Evolutionary conservation across 1,140 invertebrate species (phyloP), one percentile per base, ranked within the genome.

Genomic region (Agraylea sexmaculata): DNA sequence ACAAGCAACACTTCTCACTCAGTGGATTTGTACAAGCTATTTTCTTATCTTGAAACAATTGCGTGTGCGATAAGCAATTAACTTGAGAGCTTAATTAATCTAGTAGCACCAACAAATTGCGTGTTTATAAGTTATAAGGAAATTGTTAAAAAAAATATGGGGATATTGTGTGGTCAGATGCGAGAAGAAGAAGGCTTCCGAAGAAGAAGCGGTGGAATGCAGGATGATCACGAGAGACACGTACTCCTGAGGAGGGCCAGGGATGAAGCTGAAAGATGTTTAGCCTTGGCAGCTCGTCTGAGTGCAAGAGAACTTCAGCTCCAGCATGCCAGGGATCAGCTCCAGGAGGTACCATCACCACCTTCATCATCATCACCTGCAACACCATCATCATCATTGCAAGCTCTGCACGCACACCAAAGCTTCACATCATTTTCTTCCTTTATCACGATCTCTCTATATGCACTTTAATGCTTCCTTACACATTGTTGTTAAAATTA

Each of bases 191-290:
- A 60, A 53, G 52, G 23, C 21, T 18, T 23, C 20, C 28, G 28
- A 27, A 22, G 58, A 69, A 12, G 70, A 68, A 12, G 64, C 66
- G 6, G 70, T 68, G 29, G 66, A 66, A 4, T 68, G 62, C 4
- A 64, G 86, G 47, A 75, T 1, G 89, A 93, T 56, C 69, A 86
- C 16, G 88, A 93, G 57, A 76, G 87, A 25, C 91, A 87, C 74
- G 86, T 81, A 47, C 69, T 93, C 34, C 58, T 92, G 44, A 77
- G 84, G 51, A 85, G 88, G 53, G 88, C 88, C 0, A 68, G 86
- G 22, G 88, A 92, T 55, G 87, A 92, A 49, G 83, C 87, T 1
- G 88, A 94, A 62, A 66, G 87, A 42, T 85, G 83, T 12, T 70
- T 92, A 36, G 77, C 82, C 37, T 69, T 92, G 7, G 86, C 86